Percentiles rank a stretch among this genome's conserved stretches.
Conservation (phyloP, 2,888 invertebrate species). For the Micropterix aruncella region DNA sequence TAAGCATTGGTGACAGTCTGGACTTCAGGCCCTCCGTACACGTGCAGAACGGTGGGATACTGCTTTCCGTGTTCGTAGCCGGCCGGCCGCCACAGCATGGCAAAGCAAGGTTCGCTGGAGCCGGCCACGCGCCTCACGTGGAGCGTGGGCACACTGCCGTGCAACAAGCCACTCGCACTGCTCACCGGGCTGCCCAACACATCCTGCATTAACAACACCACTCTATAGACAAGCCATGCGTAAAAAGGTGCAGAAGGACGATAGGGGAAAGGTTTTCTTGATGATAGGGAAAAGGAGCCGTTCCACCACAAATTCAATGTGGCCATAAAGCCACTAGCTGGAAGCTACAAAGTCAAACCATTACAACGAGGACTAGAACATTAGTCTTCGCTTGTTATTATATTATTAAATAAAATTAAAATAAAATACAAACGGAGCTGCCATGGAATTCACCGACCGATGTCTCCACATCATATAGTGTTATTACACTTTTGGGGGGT, state of each 20-base stretch:
- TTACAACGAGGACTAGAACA: no score
- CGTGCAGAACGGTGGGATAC: slow-evolving; percentile 90
- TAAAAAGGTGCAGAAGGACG: slow-evolving; percentile 5
- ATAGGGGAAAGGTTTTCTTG: no score
- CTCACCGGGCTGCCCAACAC: not conserved
- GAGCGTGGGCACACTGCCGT: not conserved
- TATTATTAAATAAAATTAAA: no score
- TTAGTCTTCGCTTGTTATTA: no score
- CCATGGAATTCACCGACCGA: no score
- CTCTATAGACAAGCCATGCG: slow-evolving; percentile 4
- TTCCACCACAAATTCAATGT: no score
- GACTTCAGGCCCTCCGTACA: slow-evolving; percentile 97
- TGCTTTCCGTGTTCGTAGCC: slow-evolving; percentile 32
- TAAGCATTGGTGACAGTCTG: slow-evolving; percentile 94
- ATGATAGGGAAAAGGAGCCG: no score
- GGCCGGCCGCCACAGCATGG: slow-evolving; percentile 83
- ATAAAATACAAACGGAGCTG: no score
- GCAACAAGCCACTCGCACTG: not conserved
- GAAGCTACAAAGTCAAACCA: no score
- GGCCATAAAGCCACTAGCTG: no score
- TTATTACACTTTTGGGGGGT: no score
- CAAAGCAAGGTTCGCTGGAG: slow-evolving; percentile 43
- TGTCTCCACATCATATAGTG: no score
- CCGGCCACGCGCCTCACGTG: slow-evolving; percentile 13
- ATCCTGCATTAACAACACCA: slow-evolving; percentile 17